Evolutionary conservation across 2,797 vertebrate species (phyloP), one percentile per base, ranked within the genome.

Genomic region (Balearica regulorum): DNA sequence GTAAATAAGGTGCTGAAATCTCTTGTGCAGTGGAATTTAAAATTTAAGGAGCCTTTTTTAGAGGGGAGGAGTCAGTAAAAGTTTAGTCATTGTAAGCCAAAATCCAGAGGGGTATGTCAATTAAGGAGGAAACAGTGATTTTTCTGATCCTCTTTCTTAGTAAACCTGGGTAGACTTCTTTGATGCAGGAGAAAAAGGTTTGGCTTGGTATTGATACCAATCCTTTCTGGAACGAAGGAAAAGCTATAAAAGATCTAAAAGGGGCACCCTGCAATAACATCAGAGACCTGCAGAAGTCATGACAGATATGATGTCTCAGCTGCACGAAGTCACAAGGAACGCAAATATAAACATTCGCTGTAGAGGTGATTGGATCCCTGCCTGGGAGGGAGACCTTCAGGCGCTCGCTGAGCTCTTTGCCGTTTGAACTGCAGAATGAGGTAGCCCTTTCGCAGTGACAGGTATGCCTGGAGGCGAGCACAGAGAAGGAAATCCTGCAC

Each of bases 71-170:
- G 24, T 76, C 57, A n/a, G 43, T 60, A 71, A 57, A 90, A 70
- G 8, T 83, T 83, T 72, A 68, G 61, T 54, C 13, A 61, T 14
- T 64, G 16, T 68, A 91, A 94, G n/a, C 16, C 48, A 88, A 90
- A 97, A 87, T 83, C 31, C 28, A 88, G 35, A 85, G 6, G 26
- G 93, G 16, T 70, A 43, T 1, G 2, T 70, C 48, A 77, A 3
- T 68, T 77, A 57, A 75, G 33, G 24, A 78, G 10, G 19, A 89
- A 92, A 71, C 2, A 37, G 11, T 49, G 68, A 17, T 53, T 94
- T 94, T 95, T 87, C 51, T 82, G 66, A 55, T 90, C 18, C 6
- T 60, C 19, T 61, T 92, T 88, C 65, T 84, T 70, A 85, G 62
- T 48, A 73, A 77, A 70, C 6, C 6, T 77, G 20, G 1, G 17